Evolutionary conservation across 1,140 invertebrate species (phyloP), one percentile per base, ranked within the genome.

Genomic region (Halesus radiatus): DNA sequence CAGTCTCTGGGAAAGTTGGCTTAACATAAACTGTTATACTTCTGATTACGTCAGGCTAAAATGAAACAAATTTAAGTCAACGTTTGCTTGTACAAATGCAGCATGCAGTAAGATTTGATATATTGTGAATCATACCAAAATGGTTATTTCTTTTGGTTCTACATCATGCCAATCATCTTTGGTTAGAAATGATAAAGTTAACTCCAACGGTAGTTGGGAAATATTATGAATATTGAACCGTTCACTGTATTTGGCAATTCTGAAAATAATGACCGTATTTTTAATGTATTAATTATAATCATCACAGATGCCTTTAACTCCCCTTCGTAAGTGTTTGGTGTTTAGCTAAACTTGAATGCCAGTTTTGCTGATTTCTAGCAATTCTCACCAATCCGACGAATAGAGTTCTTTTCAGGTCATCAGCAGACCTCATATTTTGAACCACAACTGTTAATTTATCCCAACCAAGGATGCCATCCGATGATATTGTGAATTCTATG

Each of bases 161-260:
- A 74, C 52, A 5, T 54, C n/a, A 18, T 74, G 54, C 70, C 70
- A 74, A n/a, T 56, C 23, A n/a, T 29, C 52, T 74, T 54, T 26
- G 1, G 56, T 32, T 29, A 54, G 23, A 13, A 74, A 74, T 16
- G 70, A 74, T 13, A 53, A 13, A 8, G n/a, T 26, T 8, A 74
- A 22, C 15, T 74, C 70, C 70, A 74, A 1, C 18, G 52, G 70
- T 37, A 74, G 54, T 13, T 74, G 18, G n/a, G 70, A 74, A 18
- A 74, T 29, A n/a, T 74, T 74, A 0, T 6, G 53, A 18, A 74
- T 29, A 15, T 29, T 53, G 26, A 74, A 74, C 22, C 23, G 7
- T 6, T 22, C 70, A 16, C 7, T 16, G 16, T 18, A 29, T 54
- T 54, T 74, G 16, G 29, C 2, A n/a, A 56, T 6, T 15, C 70